Base-by-base conservation (phyloP, 2,888 invertebrate genomes). In the Caenorhabditis imperialis region DNA sequence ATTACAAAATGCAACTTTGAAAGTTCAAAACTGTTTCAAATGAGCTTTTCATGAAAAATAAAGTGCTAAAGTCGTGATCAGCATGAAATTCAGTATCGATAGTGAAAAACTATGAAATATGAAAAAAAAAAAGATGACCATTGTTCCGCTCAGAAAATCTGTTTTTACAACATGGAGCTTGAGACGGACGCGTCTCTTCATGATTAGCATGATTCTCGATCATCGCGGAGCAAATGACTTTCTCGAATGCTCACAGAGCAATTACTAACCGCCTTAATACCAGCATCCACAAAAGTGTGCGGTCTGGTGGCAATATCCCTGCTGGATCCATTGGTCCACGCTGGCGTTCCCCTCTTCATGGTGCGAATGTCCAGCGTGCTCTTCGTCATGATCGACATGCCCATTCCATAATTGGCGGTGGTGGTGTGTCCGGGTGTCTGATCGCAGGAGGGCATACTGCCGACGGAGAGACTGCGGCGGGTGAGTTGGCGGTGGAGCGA, bases 131-230 rank as follows among this genome's bases (percentile, higher is more conserved):
- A 30, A 6, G 7, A 30, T 30, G 7, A 30, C 30, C 33, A 42
- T 30, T 2, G 12, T 8, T 50, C 38, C 54, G 42, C 40, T 60
- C 60, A 51, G 50, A 38, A 47, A 18, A 3, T 48, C n/a, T 8
- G 14, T 53, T 54, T 53, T 23, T 61, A 16, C 55, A 62, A 62
- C 57, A 71, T 54, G 60, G 51, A n/a, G 22, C 12, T 38, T 51
- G 69, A 69, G 33, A 20, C 69, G 44, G 51, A 51, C 58, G 69
- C 35, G 69, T 12, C 45, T 69, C 69, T 58, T 60, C 60, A 69
- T 58, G 67, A 67, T 67, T 67, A 67, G 67, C 67, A 67, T 67
- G 67, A 58, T 67, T 67, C 38, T 65, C 51, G n/a, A n/a, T n/a
- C n/a, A n/a, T n/a, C n/a, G n/a, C n/a, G n/a, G n/a, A n/a, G n/a